A percentile compares a stretch with the other conserved stretches of the same genome.
phyloP scores from a whole-genome alignment of 1,140 invertebrate genomes.

The Vanessa tameamea region DNA sequence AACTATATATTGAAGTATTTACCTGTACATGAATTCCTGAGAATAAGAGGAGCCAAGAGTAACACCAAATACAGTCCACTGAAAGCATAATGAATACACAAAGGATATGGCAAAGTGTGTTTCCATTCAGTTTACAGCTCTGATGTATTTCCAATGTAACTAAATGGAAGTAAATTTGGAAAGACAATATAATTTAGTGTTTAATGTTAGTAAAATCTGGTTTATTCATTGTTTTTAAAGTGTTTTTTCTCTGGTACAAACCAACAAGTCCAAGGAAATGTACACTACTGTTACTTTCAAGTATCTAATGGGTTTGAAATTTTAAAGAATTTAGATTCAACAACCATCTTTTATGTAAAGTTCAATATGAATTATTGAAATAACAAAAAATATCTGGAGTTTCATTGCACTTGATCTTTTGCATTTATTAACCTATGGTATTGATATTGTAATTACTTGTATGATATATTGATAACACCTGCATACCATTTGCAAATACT shows the following conservation, averaged over 20 bases:
- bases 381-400: constrained; percentile 66
- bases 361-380: constrained; percentile 71
- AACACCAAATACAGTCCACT: constrained; percentile 58
- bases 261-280: constrained; percentile 61
- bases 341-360: constrained; percentile 62
- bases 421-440: constrained; percentile 82
- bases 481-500: constrained; percentile 77
- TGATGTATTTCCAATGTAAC: constrained; percentile 67
- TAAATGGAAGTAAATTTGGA: constrained; percentile 74
- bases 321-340: constrained; percentile 57
- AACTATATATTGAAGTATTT: constrained; percentile 77
- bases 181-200: constrained; percentile 80
- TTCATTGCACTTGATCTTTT: constrained; percentile 81
- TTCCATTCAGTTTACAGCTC: constrained; percentile 43
- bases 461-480: constrained; percentile 79
- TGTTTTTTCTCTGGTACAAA: constrained; percentile 75
- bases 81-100: constrained; percentile 55
- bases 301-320: constrained; percentile 61
- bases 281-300: constrained; percentile 65
- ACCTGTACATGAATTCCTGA: constrained; percentile 73
- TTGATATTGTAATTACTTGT: constrained; percentile 82
- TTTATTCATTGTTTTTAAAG: constrained; percentile 76
- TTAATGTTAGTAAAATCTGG: constrained; percentile 77
- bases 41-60: constrained; percentile 52
- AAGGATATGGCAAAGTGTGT: constrained; percentile 55